These are phyloP conservation scores for Cactoblastis cactorum DNA, from an alignment of 2,888 invertebrate genomes.

Conservation along the genomic window DNA sequence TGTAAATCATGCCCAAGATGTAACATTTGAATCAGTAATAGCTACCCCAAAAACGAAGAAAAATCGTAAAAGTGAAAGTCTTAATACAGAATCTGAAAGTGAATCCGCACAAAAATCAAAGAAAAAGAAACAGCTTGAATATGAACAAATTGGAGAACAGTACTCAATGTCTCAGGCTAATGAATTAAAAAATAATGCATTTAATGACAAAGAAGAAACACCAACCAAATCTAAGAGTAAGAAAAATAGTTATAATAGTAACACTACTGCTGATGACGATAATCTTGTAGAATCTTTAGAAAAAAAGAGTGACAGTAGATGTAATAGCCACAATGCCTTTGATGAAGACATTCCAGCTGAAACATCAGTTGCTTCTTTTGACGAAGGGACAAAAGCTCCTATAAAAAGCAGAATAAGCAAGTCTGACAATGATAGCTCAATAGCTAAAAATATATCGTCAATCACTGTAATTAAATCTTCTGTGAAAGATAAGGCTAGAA, in stretches of 20 bases:
- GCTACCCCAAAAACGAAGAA: constrained; percentile 26
- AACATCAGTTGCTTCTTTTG: constrained; percentile 33
- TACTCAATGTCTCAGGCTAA: neutral
- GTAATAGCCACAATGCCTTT: neutral
- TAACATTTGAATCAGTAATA: neutral
- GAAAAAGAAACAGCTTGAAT: constrained; percentile 12
- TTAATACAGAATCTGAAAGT: constrained; percentile 13
- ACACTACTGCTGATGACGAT: constrained; percentile 15
- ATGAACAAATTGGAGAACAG: neutral
- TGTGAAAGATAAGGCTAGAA: neutral
- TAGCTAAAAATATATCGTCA: too few relatives aligned
- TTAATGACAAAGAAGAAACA: neutral
- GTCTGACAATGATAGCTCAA: too few relatives aligned
- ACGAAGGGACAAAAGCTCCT: too few relatives aligned
- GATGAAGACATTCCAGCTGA: constrained; percentile 25
- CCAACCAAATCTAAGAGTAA: constrained; percentile 5
- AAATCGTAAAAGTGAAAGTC: constrained; percentile 19
- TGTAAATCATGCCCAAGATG: neutral
- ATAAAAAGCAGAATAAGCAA: too few relatives aligned
- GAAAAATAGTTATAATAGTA: constrained; percentile 19
- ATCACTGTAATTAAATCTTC: too few relatives aligned
- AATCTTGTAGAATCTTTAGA: constrained; percentile 9
- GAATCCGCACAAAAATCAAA: constrained; percentile 16
- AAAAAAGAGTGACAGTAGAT: neutral
- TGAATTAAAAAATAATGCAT: neutral